These are phyloP conservation scores for Isaurus tuberculatus DNA, from an alignment of 92 coral and sea anemone species.

Conservation along the genomic window DNA sequence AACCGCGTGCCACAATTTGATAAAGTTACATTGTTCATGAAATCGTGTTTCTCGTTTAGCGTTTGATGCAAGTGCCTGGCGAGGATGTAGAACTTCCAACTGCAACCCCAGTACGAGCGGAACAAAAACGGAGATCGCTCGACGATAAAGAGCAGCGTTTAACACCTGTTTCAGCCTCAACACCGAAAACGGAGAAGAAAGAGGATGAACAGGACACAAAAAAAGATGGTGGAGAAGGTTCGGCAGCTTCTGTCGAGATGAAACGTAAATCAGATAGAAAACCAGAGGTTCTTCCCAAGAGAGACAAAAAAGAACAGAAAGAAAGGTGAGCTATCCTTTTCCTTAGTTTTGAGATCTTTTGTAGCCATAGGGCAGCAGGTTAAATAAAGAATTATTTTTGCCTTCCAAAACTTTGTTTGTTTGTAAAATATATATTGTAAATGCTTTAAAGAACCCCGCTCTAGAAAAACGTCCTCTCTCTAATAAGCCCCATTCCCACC, in stretches of 20 bases:
- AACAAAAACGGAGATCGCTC: constrained; percentile 14
- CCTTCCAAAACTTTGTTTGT: too few species aligned
- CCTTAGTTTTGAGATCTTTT: too few species aligned
- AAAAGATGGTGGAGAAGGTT: background rate
- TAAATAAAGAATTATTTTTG: too few species aligned
- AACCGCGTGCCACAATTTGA: too few species aligned
- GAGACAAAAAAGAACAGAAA: constrained; percentile 40
- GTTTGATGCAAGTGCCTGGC: constrained; percentile 76
- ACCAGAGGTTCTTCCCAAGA: constrained; percentile 28
- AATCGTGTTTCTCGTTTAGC: constrained; percentile 48
- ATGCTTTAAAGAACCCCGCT: too few species aligned
- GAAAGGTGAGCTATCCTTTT: background rate
- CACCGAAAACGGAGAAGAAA: constrained; percentile 24
- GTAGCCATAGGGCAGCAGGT: too few species aligned
- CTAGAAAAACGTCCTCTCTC: too few species aligned
- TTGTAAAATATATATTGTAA: too few species aligned
- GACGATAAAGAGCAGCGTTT: constrained; percentile 45
- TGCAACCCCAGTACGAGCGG: constrained; percentile 14
- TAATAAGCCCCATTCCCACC: too few species aligned
- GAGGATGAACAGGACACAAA: background rate
- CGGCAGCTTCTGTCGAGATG: constrained; percentile 8
- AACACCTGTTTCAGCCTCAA: constrained; percentile 32
- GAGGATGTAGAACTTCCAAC: constrained; percentile 50
- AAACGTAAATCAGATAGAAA: constrained; percentile 25
- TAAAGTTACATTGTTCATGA: background rate